These are phyloP conservation scores for Hycleus phaleratus DNA, from an alignment of 1,140 invertebrate species.

Conservation along the genomic window DNA sequence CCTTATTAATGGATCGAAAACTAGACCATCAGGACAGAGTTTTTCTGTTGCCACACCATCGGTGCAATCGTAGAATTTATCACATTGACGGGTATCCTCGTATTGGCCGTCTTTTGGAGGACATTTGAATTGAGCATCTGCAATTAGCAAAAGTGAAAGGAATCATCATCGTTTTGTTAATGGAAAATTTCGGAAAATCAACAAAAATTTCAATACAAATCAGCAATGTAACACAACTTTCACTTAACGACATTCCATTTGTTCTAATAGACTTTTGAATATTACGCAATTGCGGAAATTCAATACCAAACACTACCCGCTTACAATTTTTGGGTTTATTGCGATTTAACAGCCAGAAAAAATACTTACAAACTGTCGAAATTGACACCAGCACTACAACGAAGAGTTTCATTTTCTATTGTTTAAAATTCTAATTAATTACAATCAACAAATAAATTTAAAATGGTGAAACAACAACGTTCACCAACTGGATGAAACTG, in stretches of 20 bases:
- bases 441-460: too few species aligned
- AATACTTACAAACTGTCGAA: constrained; percentile 7
- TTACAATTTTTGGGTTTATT: too few species aligned
- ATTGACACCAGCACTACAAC: background rate
- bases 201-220: background rate
- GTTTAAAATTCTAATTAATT: too few species aligned
- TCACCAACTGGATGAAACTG: too few species aligned
- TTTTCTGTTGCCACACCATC: constrained; percentile 66
- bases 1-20: constrained; percentile 74
- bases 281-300: too few species aligned
- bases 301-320: too few species aligned
- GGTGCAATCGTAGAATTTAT: constrained; percentile 75
- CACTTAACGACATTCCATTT: too few species aligned
- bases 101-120: constrained; percentile 71
- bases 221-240: background rate
- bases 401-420: constrained; percentile 1
- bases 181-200: background rate
- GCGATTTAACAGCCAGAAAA: too few species aligned
- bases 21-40: constrained; percentile 76
- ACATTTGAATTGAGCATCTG: constrained; percentile 66
- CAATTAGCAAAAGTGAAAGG: constrained; percentile 12
- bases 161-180: too few species aligned
- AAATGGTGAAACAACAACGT: too few species aligned
- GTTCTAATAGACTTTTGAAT: too few species aligned
- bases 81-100: constrained; percentile 70